Evolutionary conservation across 2,113 vertebrate genomes (phyloP).

Genomic region (Anguilla japonica): DNA sequence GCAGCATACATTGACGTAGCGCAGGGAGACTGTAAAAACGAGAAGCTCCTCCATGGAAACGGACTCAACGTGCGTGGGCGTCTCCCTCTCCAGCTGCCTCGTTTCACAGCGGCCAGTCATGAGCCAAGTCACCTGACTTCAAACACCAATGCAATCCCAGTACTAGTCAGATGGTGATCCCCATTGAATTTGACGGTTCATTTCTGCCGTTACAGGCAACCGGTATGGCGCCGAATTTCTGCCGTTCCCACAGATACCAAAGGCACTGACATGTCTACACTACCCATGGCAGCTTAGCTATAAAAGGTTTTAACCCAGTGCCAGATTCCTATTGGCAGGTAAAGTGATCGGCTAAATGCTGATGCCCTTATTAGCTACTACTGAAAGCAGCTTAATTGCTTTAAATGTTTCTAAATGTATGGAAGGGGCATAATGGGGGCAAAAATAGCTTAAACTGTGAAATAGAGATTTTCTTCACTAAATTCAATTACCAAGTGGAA

Average conservation of each 20-base stretch:
- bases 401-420: background rate
- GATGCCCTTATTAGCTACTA: background rate
- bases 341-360: background rate
- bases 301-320: background rate
- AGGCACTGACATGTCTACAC: background rate
- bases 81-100: background rate
- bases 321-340: background rate
- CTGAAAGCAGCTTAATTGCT: background rate
- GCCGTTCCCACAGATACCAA: background rate
- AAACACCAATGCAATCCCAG: background rate
- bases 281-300: background rate
- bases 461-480: background rate
- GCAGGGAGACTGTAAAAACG: background rate
- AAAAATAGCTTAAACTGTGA: background rate
- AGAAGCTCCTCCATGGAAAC: background rate
- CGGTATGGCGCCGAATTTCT: background rate
- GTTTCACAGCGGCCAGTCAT: background rate
- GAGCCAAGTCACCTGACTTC: background rate
- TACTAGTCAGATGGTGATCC: background rate
- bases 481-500: background rate
- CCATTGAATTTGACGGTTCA: background rate
- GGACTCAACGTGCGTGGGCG: background rate
- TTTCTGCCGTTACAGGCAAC: background rate
- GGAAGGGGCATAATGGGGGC: background rate
- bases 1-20: background rate